These are phyloP conservation scores for Pterostichus niger DNA, from an alignment of 2,888 invertebrate genomes.

Conservation along the genomic window DNA sequence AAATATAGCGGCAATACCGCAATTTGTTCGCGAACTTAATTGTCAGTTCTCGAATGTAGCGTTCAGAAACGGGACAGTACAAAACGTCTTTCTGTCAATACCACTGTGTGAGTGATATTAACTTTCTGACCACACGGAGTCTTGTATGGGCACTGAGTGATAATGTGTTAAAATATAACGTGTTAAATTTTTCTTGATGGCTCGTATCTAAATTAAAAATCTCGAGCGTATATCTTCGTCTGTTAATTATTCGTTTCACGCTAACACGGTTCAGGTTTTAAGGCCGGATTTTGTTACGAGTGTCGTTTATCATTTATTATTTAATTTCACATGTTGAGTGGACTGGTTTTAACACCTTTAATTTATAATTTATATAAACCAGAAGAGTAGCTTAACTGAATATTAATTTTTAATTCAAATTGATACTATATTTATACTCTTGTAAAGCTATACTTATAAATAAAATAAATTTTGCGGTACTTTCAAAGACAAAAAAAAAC, in stretches of 20 bases:
- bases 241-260: slow-evolving; percentile 55
- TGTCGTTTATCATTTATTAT: slow-evolving; percentile 38
- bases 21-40: too few relatives aligned
- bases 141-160: not conserved
- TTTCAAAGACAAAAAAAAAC: too few relatives aligned
- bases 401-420: slow-evolving; percentile 17
- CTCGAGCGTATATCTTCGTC: slow-evolving; percentile 28
- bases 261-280: slow-evolving; percentile 15
- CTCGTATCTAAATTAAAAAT: slow-evolving; percentile 58
- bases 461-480: too few relatives aligned
- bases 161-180: slow-evolving; percentile 55
- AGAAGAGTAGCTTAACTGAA: not conserved
- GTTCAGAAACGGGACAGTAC: not conserved
- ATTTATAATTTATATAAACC: slow-evolving; percentile 28
- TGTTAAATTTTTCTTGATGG: slow-evolving; percentile 53
- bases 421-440: too few relatives aligned
- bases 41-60: not conserved
- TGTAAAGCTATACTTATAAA: too few relatives aligned
- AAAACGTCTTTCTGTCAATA: not conserved
- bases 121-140: not conserved
- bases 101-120: not conserved
- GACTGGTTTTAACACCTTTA: slow-evolving; percentile 29
- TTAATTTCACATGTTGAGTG: slow-evolving; percentile 40
- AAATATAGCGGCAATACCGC: too few relatives aligned
- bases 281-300: slow-evolving; percentile 11